Conservation (phyloP, 2,113 vertebrate species). For the Colinus virginianus region DNA sequence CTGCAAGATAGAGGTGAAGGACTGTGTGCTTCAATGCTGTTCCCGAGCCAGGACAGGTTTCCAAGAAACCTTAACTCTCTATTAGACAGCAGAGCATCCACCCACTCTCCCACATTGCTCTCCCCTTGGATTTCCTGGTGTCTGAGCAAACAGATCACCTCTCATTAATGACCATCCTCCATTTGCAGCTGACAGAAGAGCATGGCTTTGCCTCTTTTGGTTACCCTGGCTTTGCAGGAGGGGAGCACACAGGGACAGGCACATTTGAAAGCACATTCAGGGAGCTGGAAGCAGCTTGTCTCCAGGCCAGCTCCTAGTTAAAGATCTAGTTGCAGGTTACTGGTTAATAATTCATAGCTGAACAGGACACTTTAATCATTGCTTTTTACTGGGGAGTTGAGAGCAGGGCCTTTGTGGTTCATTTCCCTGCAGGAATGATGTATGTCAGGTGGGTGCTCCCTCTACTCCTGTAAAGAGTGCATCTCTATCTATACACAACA, state of each 20-base stretch:
- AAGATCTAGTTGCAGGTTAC: neutral
- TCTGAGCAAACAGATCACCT: fast-evolving
- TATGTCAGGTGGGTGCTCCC: fast-evolving
- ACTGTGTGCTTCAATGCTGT: fast-evolving
- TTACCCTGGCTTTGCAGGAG: fast-evolving
- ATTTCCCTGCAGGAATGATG: neutral
- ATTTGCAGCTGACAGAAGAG: neutral
- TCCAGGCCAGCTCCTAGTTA: neutral
- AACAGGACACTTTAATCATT: neutral
- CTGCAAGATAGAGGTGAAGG: fast-evolving
- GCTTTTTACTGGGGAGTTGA: neutral
- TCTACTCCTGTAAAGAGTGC: neutral
- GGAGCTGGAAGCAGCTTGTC: neutral
- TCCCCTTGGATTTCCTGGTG: neutral
- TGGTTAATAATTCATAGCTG: conserved; percentile 53
- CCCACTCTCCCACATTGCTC: fast-evolving
- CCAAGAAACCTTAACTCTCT: fast-evolving
- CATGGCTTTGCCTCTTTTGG: neutral
- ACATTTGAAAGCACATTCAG: neutral
- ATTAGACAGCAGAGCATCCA: fast-evolving
- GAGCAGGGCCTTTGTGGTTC: neutral
- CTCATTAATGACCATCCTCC: fast-evolving
- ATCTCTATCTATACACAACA: neutral
- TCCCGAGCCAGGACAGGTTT: fast-evolving
- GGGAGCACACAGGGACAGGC: fast-evolving